Percentiles rank a stretch among this genome's conserved stretches.
phyloP scores from a whole-genome alignment of 1,140 invertebrate genomes.

The Pseudobourletiella spinata region DNA sequence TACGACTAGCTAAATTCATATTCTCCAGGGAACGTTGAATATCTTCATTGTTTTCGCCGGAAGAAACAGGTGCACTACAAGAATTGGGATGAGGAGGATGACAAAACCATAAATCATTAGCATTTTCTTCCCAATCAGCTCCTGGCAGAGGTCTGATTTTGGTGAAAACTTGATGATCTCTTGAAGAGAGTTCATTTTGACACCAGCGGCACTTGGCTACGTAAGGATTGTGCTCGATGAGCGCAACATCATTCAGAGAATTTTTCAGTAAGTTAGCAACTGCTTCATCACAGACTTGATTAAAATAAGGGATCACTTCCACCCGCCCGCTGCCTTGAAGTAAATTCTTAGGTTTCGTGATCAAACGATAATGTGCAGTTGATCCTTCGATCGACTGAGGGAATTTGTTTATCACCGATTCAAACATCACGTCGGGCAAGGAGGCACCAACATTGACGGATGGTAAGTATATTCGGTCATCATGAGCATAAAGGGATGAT shows the following conservation, averaged over 20 bases:
- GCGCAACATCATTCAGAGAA: conserved; percentile 12
- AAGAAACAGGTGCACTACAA: too few species aligned
- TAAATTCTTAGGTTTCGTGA: conserved; percentile 1
- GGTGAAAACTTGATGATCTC: conserved; percentile 14
- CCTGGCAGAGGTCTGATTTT: conserved; percentile 28
- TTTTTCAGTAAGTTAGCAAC: conserved; percentile 7
- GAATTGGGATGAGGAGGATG: conserved; percentile 29
- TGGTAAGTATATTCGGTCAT: background rate
- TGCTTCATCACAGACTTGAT: conserved; percentile 7
- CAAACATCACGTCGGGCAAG: background rate
- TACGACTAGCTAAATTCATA: background rate
- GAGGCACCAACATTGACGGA: background rate
- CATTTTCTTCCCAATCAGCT: conserved; percentile 31
- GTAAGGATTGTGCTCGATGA: conserved; percentile 11
- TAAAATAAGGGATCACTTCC: conserved; percentile 1
- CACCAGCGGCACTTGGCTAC: conserved; percentile 20
- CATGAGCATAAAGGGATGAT: background rate
- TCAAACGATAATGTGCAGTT: conserved; percentile 3
- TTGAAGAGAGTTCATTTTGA: background rate
- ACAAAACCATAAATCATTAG: conserved; percentile 35
- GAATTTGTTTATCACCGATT: background rate
- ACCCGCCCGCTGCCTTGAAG: background rate
- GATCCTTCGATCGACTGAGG: background rate
- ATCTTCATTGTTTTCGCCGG: background rate
- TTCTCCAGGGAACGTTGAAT: background rate